Evolutionary conservation across 64 coral and sea anemone species (phyloP).

Genomic region (Stichodactyla mertensii): DNA sequence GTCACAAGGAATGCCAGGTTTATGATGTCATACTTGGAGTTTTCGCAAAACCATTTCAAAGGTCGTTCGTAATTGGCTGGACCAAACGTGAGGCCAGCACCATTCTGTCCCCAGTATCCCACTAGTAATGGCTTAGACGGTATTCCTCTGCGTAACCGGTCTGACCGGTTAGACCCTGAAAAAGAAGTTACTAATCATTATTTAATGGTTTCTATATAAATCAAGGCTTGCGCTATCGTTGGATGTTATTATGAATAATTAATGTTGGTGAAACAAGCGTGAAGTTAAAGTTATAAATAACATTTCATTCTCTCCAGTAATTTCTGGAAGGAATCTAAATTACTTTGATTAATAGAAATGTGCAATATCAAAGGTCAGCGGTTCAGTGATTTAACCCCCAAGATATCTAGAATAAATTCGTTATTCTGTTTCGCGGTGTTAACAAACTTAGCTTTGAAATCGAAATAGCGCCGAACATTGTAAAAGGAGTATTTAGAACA

Average conservation of each 20-base stretch:
- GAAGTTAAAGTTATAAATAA: neutral
- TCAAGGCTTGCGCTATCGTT: no score
- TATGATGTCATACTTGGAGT: constrained; percentile 51
- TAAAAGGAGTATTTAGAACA: no score
- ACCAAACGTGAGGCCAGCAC: constrained; percentile 21
- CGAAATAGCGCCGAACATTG: no score
- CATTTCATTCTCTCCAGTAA: neutral
- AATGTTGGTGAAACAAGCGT: no score
- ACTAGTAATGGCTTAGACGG: constrained; percentile 20
- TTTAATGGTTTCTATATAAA: no score
- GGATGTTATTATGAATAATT: no score
- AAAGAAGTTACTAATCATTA: neutral
- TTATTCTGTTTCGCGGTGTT: neutral
- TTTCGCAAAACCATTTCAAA: constrained; percentile 31
- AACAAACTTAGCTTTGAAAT: no score
- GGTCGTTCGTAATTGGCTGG: constrained; percentile 33
- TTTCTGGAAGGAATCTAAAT: neutral
- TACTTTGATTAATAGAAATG: neutral
- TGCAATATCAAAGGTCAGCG: neutral
- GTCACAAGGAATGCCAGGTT: constrained; percentile 35
- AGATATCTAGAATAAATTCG: neutral
- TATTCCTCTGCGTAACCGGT: neutral
- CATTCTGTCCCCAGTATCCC: constrained; percentile 62
- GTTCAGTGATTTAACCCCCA: neutral
- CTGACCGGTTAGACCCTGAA: neutral